Evolutionary conservation across 2,888 invertebrate genomes (phyloP), one percentile per base, ranked within the genome.

Genomic region (Eupeodes luniger): DNA sequence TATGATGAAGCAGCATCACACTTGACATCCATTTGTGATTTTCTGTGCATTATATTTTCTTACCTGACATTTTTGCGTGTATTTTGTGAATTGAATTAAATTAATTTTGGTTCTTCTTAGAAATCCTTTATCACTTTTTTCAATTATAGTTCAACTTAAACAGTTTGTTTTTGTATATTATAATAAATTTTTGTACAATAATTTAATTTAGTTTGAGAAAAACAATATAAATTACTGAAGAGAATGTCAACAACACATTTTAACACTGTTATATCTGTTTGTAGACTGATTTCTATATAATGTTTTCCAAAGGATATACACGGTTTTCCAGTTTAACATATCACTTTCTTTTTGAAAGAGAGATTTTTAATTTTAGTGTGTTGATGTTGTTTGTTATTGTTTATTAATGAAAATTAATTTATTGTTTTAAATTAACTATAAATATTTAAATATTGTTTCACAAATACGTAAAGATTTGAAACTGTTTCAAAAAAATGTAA

Each of bases 201-300:
- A 67, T 44, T 40, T 70, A 67, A 53, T 51, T 59, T n/a, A 64
- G 10, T 14, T 16, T 27, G 70, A 66, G 49, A 69, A 69, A 75
- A 77, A 40, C 40, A 6, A 34, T 7, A 70, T 79, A 27, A 27
- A 61, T 87, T 64, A 34, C 44, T 76, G 11, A 36, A 34, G 51
- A 81, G 69, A 81, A 87, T 87, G 87, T 87, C 84, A 87, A 87
- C 87, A 87, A 84, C 79, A 81, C 87, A 87, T 76, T 87, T 79
- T 81, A 27, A 74, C 87, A 80, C 84, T 74, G 34, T 34, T 67
- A 62, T 77, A 61, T 72, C 67, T 81, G 19, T 11, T 84, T 76
- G 57, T 64, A 72, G 80, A 87, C 87, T 84, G 57, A 66, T 36
- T 87, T 81, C 61, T 72, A 27, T 72, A 27, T 12, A 10, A 49